Evolutionary conservation across 2,888 invertebrate genomes (phyloP).

Genomic region (Thymelicus acteon): DNA sequence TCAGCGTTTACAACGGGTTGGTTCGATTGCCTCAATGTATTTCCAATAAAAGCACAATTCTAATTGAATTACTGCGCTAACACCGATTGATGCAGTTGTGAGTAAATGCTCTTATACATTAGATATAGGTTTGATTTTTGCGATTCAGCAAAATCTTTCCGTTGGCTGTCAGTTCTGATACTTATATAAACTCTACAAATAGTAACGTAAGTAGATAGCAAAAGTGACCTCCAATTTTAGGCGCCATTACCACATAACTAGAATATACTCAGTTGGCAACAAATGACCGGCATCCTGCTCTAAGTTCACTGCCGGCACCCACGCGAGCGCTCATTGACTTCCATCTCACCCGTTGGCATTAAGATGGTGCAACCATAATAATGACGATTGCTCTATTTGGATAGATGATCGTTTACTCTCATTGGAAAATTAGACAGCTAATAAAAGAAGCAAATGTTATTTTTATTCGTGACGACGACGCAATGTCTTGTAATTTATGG

Average conservation of each 20-base stretch:
- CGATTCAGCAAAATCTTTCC: neutral
- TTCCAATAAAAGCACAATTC: constrained; percentile 12
- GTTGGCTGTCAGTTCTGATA: neutral
- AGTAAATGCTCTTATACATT: neutral
- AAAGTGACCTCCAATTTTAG: constrained; percentile 39
- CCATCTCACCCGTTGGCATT: constrained; percentile 53
- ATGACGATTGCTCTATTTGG: constrained; percentile 62
- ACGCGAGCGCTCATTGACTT: constrained; percentile 73
- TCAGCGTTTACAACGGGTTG: neutral
- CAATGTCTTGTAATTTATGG: constrained; percentile 11
- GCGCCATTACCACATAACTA: constrained; percentile 37
- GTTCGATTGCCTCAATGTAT: neutral
- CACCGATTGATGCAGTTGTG: neutral
- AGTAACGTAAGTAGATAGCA: constrained; percentile 1
- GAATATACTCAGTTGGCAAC: constrained; percentile 56
- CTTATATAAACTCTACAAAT: neutral
- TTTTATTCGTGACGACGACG: constrained; percentile 9
- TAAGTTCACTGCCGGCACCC: constrained; percentile 73
- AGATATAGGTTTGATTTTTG: too few species aligned
- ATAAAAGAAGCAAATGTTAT: constrained; percentile 26
- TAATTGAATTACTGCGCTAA: constrained; percentile 18
- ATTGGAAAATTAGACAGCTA: constrained; percentile 33
- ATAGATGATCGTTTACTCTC: constrained; percentile 52
- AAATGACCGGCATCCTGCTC: constrained; percentile 77
- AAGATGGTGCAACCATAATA: constrained; percentile 62